Percentiles rank a stretch among this genome's conserved stretches.
Evolutionary conservation across 2,113 vertebrate genomes (phyloP).

Genomic region (Mus spicilegus): DNA sequence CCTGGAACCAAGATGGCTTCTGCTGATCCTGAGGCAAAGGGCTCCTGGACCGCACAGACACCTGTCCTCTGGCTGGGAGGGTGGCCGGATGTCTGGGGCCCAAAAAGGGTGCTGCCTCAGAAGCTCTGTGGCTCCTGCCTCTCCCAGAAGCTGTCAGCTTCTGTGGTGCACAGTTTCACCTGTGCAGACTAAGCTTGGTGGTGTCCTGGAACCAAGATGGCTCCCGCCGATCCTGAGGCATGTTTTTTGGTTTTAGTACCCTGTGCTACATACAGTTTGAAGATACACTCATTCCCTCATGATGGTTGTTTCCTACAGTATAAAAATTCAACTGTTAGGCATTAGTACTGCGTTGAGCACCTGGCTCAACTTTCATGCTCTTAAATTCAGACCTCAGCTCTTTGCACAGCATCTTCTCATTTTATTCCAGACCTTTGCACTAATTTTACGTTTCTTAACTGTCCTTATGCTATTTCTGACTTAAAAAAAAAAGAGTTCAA

Average conservation of each 20-base stretch:
- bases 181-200: too few relatives aligned
- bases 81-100: too few relatives aligned
- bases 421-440: slow-evolving; percentile 46
- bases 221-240: too few relatives aligned
- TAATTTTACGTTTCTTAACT: slow-evolving; percentile 59
- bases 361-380: not conserved
- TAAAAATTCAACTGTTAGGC: slow-evolving; percentile 42
- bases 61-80: too few relatives aligned
- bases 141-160: too few relatives aligned
- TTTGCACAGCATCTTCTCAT: slow-evolving; percentile 48
- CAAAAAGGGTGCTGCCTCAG: too few relatives aligned
- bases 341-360: slow-evolving; percentile 51
- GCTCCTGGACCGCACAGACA: too few relatives aligned
- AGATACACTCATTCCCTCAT: slow-evolving; percentile 53
- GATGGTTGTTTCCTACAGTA: slow-evolving; percentile 37
- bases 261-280: slow-evolving; percentile 24
- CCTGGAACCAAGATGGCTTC: too few relatives aligned
- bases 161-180: too few relatives aligned
- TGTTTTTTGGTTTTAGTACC: slow-evolving; percentile 55
- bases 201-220: too few relatives aligned
- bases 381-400: slow-evolving; percentile 44
- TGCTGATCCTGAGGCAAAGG: too few relatives aligned
- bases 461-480: slow-evolving; percentile 23
- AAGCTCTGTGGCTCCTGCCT: too few relatives aligned
- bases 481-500: slow-evolving; percentile 34